Percentiles rank a stretch among this genome's conserved stretches.
Conservation (phyloP, 1,140 invertebrate genomes). For the Eufriesea mexicana region DNA sequence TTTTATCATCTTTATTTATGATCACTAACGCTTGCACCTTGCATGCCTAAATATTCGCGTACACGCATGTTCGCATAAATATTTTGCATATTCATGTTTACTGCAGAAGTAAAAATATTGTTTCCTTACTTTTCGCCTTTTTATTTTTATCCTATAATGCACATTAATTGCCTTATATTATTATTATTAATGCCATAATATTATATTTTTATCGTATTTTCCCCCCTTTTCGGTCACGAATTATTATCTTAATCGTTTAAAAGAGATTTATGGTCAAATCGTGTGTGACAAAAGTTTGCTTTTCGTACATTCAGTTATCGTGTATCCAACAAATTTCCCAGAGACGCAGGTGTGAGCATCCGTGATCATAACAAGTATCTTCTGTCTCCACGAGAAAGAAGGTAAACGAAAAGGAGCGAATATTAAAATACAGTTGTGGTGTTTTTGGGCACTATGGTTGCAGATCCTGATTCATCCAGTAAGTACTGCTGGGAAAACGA, state of each 20-base stretch:
- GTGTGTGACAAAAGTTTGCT: background rate
- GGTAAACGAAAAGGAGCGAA: constrained; percentile 23
- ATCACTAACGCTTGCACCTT: constrained; percentile 59
- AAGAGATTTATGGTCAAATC: background rate
- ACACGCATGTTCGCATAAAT: background rate
- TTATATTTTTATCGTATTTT: background rate
- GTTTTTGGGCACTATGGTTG: constrained; percentile 71
- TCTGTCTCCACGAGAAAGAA: constrained; percentile 43
- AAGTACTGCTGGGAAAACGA: constrained; percentile 64
- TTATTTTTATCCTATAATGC: background rate
- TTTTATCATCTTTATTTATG: constrained; percentile 33
- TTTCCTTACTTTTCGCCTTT: background rate
- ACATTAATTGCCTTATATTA: background rate
- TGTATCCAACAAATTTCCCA: background rate
- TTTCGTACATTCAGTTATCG: background rate
- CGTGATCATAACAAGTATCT: constrained; percentile 53
- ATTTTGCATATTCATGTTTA: background rate
- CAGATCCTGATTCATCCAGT: constrained; percentile 73
- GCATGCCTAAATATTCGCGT: constrained; percentile 14
- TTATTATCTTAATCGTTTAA: background rate
- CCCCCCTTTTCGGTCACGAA: background rate
- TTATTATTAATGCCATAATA: background rate
- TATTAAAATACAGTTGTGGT: constrained; percentile 23
- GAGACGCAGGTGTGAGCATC: constrained; percentile 60
- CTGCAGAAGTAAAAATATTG: background rate